These are phyloP conservation scores for Drosophila eugracilis DNA, from an alignment of 1,140 invertebrate species.

Conservation along the genomic window DNA sequence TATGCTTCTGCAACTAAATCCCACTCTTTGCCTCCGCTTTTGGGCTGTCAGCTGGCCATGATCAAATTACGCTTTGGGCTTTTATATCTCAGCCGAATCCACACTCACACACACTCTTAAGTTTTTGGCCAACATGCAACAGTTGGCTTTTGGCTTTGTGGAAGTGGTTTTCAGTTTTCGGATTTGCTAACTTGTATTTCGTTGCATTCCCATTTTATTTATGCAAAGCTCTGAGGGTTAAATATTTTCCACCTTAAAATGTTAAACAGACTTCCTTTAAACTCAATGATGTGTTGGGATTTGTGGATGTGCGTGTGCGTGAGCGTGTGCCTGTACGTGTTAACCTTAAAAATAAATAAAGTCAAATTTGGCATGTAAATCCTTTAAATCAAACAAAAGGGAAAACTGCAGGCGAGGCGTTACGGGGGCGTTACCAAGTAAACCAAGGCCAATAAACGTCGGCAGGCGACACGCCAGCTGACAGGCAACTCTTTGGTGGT, in stretches of 20 bases:
- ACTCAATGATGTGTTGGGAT: constrained; percentile 29
- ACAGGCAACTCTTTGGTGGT: constrained; percentile 64
- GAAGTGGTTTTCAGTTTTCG: constrained; percentile 4
- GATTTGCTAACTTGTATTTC: constrained; percentile 52
- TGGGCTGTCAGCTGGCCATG: constrained; percentile 24
- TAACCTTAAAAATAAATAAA: constrained; percentile 72
- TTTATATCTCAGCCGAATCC: constrained; percentile 17
- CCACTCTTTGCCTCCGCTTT: constrained; percentile 11
- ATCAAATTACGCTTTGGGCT: constrained; percentile 47
- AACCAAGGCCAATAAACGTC: constrained; percentile 71
- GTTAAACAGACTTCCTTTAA: constrained; percentile 60
- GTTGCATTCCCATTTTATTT: constrained; percentile 39
- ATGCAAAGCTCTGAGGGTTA: constrained; percentile 62
- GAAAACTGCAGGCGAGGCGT: constrained; percentile 45
- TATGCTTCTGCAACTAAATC: constrained; percentile 23
- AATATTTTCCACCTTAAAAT: constrained; percentile 57
- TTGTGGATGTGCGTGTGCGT: constrained; percentile 4
- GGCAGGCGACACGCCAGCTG: constrained; percentile 59
- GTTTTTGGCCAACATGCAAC: constrained; percentile 40
- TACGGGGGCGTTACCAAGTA: constrained; percentile 25
- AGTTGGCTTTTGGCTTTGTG: constrained; percentile 31
- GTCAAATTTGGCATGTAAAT: constrained; percentile 79
- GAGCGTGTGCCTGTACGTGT: constrained; percentile 29
- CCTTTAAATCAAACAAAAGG: constrained; percentile 76
- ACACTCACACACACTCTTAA: constrained; percentile 6